Conservation (phyloP, 2,113 vertebrate species). For the Pelusios castaneus region DNA sequence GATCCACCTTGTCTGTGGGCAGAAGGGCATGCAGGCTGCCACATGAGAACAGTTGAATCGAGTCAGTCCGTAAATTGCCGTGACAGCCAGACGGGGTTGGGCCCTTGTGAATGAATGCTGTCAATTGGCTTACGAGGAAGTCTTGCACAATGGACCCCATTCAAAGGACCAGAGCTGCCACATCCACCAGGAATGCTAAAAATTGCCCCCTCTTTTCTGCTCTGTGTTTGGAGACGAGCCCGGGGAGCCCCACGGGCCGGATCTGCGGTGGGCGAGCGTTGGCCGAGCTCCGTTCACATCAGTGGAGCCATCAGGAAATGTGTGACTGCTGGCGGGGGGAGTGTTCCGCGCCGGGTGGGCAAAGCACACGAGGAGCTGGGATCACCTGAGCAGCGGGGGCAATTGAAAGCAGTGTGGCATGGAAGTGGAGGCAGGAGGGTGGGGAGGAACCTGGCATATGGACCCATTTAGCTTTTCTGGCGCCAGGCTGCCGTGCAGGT, state of each 20-base stretch:
- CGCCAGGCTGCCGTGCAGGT: too few species aligned
- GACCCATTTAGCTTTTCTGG: not conserved
- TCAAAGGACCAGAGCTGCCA: accelerated
- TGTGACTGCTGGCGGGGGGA: not conserved
- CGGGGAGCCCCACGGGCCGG: accelerated
- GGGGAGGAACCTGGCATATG: not conserved
- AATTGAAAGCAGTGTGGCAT: too few species aligned
- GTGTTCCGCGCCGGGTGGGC: not conserved
- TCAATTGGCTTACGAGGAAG: not conserved
- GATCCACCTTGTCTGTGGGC: accelerated
- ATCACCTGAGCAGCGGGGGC: not conserved
- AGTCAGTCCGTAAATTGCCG: accelerated
- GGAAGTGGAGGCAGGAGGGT: not conserved
- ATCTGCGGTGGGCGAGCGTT: too few species aligned
- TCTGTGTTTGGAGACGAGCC: accelerated
- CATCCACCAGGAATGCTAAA: not conserved
- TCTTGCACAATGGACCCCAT: not conserved
- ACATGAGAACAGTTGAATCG: not conserved
- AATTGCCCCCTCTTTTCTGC: not conserved
- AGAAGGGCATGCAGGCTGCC: accelerated
- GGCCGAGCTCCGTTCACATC: too few species aligned
- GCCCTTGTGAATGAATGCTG: accelerated
- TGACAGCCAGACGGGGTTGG: accelerated
- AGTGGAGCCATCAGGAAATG: not conserved
- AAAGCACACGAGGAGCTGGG: not conserved